A percentile compares a stretch with the other conserved stretches of the same genome.
These are phyloP conservation scores for Caenorhabditis inopinata DNA, from an alignment of 1,140 invertebrate genomes.

Conservation along the genomic window DNA sequence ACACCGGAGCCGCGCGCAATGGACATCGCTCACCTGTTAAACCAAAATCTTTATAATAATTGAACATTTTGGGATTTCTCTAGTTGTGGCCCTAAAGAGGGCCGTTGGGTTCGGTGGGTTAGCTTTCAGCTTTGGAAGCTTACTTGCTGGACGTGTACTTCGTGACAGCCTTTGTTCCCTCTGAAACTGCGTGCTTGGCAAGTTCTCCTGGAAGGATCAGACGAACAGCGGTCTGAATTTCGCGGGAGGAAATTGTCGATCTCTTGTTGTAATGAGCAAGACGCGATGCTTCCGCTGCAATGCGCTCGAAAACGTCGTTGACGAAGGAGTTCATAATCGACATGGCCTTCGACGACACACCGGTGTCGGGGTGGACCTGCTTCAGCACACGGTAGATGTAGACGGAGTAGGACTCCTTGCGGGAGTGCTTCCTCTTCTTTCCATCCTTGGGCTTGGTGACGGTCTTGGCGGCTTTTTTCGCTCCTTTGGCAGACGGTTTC, in stretches of 20 bases:
- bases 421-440: constrained; percentile 67
- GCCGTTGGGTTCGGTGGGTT: constrained; percentile 40
- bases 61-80: too few relatives aligned
- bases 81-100: constrained; percentile 67
- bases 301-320: constrained; percentile 74
- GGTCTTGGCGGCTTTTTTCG: constrained; percentile 69
- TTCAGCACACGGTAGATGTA: constrained; percentile 63
- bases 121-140: not conserved
- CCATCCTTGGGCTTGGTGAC: constrained; percentile 67
- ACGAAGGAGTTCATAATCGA: constrained; percentile 75
- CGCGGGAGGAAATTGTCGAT: constrained; percentile 68
- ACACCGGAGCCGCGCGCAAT: too few relatives aligned
- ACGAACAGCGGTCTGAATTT: constrained; percentile 68
- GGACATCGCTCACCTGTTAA: too few relatives aligned
- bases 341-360: constrained; percentile 71
- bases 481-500: constrained; percentile 68
- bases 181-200: constrained; percentile 49
- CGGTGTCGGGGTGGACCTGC: constrained; percentile 68
- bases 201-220: constrained; percentile 65
- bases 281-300: constrained; percentile 74
- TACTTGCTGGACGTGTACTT: constrained; percentile 51
- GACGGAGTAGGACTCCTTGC: constrained; percentile 66
- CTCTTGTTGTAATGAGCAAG: constrained; percentile 76
- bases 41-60: too few relatives aligned
- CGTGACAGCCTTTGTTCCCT: constrained; percentile 48